Conservation (phyloP, 2,888 invertebrate species). For the Ormyrus thymus region DNA sequence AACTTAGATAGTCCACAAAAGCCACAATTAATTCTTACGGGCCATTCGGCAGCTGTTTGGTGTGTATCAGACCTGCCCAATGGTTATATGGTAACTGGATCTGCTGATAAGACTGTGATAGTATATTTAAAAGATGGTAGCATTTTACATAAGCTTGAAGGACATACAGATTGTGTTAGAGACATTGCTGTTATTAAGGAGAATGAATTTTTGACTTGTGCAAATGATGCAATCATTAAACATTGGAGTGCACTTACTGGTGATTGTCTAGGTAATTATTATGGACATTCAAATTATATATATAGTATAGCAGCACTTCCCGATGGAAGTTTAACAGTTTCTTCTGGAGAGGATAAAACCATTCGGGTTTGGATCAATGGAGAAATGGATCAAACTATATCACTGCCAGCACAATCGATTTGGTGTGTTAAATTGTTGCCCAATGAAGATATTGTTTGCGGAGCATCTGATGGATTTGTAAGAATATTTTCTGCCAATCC, state of each 20-base stretch:
- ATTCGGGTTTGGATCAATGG: conserved; percentile 87
- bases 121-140: conserved; percentile 85
- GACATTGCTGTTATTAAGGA: conserved; percentile 83
- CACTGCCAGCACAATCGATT: conserved; percentile 90
- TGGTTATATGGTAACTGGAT: conserved; percentile 87
- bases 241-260: conserved; percentile 88
- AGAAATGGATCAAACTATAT: conserved; percentile 81
- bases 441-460: conserved; percentile 94
- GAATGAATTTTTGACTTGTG: conserved; percentile 90
- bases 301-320: conserved; percentile 77
- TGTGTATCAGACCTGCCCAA: conserved; percentile 79
- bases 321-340: conserved; percentile 82
- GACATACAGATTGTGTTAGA: conserved; percentile 95
- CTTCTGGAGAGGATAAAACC: conserved; percentile 92
- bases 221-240: conserved; percentile 93
- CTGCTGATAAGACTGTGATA: conserved; percentile 93
- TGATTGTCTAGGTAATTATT: conserved; percentile 84
- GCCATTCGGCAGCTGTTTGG: conserved; percentile 89
- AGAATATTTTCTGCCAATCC: conserved; percentile 89
- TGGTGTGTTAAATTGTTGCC: conserved; percentile 89
- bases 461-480: conserved; percentile 85
- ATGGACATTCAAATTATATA: conserved; percentile 92
- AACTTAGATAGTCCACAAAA: conserved; percentile 75
- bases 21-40: conserved; percentile 61
- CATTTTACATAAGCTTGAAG: conserved; percentile 75